Conservation (phyloP, 2,888 invertebrate species). For the Standfussiana lucernea region DNA sequence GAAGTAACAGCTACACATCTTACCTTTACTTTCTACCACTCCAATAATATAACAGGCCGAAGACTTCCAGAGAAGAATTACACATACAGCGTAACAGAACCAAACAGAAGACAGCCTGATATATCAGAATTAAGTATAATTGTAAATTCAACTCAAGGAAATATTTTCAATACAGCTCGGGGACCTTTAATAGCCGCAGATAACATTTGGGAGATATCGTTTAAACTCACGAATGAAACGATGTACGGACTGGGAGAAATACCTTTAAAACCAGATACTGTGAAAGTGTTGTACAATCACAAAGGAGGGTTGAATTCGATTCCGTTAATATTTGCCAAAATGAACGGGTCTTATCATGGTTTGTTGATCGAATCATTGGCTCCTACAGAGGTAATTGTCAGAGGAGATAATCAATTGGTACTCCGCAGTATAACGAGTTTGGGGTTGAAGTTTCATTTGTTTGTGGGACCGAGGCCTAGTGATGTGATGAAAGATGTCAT, state of each 20-base stretch:
- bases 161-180: constrained; percentile 88
- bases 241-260: constrained; percentile 91
- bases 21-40: constrained; percentile 80
- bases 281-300: constrained; percentile 87
- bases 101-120: constrained; percentile 38
- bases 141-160: constrained; percentile 76
- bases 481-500: constrained; percentile 84
- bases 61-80: constrained; percentile 78
- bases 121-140: constrained; percentile 75
- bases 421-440: constrained; percentile 89
- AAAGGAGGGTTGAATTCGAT: constrained; percentile 83
- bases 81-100: constrained; percentile 75
- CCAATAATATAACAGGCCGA: constrained; percentile 70
- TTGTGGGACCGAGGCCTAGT: constrained; percentile 83
- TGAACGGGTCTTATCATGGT: constrained; percentile 90
- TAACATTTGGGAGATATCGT: constrained; percentile 91
- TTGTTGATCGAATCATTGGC: constrained; percentile 88
- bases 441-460: constrained; percentile 84
- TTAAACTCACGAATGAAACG: constrained; percentile 88
- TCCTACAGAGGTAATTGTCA: constrained; percentile 90
- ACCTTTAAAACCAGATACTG: constrained; percentile 78
- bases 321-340: constrained; percentile 89
- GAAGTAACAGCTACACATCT: constrained; percentile 83
- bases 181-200: constrained; percentile 91
- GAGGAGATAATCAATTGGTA: constrained; percentile 88